Base-by-base conservation (phyloP, 2,797 vertebrate species). In the Halcyon leucocephala region DNA sequence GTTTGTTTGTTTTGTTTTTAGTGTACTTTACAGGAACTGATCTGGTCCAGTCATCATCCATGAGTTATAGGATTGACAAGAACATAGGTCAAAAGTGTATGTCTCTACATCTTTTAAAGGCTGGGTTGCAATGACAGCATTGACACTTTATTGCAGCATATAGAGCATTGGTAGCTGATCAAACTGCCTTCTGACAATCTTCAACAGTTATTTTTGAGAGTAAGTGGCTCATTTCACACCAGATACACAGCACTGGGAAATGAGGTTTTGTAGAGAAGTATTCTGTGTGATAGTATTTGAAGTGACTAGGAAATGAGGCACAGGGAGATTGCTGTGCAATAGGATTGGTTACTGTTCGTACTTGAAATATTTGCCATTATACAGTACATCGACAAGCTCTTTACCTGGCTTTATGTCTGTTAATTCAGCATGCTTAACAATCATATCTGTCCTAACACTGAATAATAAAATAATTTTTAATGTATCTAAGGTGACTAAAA, bases 221-320 rank as follows among this genome's bases (percentile, higher is more conserved):
- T 35, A 92, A 94, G 90, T 78, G 69, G 35, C 65, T 94, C 49
- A 78, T 92, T 93, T 91, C 69, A 87, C 71, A 86, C 28, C 26
- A 89, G 26, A 33, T 83, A 86, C 52, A 61, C 6, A 18, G 42
- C 31, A 55, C 65, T 67, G 52, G 76, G 20, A 93, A 93, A 95
- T 79, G 17, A 96, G 33, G 7, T 87, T 86, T 81, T 81, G 55
- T 90, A 64, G 9, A 73, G 66, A 87, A 93, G 15, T 64, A 78
- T 72, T 93, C 21, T 78, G 7, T 9, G 4, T 81, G 46, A 93
- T n/a, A 72, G 52, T 42, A 62, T 91, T 73, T 80, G 69, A 92
- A 93, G 79, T 83, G 76, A 87, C 71, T 95, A 61, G 52, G 21
- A 96, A 93, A 88, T 81, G 66, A 94, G n/a, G 35, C n/a, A 82